Evolutionary conservation across 2,888 invertebrate species (phyloP).

Genomic region (Chironomus tentans): DNA sequence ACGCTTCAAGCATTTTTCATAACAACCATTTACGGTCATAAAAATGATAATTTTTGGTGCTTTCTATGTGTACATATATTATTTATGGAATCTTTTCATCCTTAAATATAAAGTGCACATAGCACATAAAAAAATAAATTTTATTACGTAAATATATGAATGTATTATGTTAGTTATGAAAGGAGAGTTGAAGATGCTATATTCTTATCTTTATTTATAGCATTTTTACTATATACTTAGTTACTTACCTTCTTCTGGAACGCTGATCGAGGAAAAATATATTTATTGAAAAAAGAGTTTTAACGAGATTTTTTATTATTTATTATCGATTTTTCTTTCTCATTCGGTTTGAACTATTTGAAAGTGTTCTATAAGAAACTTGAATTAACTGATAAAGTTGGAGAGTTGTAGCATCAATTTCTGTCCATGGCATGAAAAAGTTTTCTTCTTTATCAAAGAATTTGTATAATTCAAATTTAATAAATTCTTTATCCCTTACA

Average conservation of each 20-base stretch:
- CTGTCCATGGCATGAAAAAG: too few species aligned
- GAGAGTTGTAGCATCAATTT: too few species aligned
- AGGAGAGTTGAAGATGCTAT: not conserved
- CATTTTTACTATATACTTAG: not conserved
- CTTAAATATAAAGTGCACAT: not conserved
- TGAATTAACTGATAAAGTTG: too few species aligned
- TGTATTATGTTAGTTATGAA: not conserved
- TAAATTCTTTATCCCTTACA: too few species aligned
- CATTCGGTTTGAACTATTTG: too few species aligned
- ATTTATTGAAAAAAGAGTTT: too few species aligned
- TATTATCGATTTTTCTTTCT: too few species aligned
- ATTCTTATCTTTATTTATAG: slow-evolving; percentile 2
- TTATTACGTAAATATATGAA: not conserved
- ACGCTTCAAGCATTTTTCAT: slow-evolving; percentile 10
- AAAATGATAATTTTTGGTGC: slow-evolving; percentile 14
- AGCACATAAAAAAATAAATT: not conserved
- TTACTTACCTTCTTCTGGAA: not conserved
- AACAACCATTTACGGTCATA: slow-evolving; percentile 17
- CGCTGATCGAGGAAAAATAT: not conserved
- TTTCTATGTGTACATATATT: not conserved
- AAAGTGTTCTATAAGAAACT: too few species aligned
- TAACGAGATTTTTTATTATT: too few species aligned
- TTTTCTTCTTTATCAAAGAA: too few species aligned
- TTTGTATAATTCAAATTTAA: too few species aligned
- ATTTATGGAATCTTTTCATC: not conserved